A percentile compares a stretch with the other conserved stretches of the same genome.
phyloP scores from a whole-genome alignment of 2,797 vertebrate genomes.

The Glyptemys insculpta region DNA sequence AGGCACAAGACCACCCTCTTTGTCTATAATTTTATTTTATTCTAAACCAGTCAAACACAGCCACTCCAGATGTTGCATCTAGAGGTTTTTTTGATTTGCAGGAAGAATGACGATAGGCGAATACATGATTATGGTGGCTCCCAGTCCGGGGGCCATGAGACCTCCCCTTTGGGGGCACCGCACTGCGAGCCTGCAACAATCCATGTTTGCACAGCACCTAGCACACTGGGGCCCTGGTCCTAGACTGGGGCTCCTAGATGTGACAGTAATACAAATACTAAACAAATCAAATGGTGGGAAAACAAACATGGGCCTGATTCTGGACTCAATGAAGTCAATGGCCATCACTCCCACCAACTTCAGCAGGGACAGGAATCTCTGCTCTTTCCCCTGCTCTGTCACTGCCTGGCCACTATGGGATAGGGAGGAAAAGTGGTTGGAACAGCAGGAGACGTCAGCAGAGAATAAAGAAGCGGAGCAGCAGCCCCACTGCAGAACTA shows the following conservation, averaged over 20 bases:
- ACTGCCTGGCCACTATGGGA: not conserved
- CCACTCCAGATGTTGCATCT: not conserved
- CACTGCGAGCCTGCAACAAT: not conserved
- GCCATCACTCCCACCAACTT: not conserved
- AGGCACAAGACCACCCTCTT: not conserved
- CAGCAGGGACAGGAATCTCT: not conserved
- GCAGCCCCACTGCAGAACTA: not conserved
- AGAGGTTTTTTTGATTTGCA: not conserved
- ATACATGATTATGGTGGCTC: not conserved
- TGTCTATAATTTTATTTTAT: not conserved
- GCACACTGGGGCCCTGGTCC: too few relatives aligned
- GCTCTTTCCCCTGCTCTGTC: not conserved
- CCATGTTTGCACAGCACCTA: too few relatives aligned
- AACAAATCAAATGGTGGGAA: not conserved
- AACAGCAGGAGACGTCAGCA: too few relatives aligned
- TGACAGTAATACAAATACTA: not conserved
- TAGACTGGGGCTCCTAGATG: too few relatives aligned
- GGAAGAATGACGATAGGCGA: not conserved
- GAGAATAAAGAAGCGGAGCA: not conserved
- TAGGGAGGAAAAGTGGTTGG: too few relatives aligned
- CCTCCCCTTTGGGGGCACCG: too few relatives aligned
- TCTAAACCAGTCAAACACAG: not conserved
- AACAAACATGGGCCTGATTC: not conserved
- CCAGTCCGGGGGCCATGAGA: not conserved
- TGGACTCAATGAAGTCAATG: not conserved